Percentiles rank a stretch among this genome's conserved stretches.
phyloP scores from a whole-genome alignment of 2,888 invertebrate species.

The Acanthococcus lagerstroemiae region DNA sequence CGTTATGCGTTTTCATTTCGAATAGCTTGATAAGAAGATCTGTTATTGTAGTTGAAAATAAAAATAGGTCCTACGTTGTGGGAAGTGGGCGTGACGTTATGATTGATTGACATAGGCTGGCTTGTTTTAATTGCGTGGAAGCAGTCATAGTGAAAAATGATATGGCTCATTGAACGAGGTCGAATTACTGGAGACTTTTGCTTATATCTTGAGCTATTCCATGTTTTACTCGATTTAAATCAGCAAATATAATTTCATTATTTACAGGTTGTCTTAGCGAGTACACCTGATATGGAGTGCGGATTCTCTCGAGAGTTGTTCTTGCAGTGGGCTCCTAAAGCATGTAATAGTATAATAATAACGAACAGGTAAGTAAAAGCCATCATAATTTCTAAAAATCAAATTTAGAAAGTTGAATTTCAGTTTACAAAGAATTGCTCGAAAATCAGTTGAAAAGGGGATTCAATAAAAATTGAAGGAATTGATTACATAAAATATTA shows the following conservation, averaged over 20 bases:
- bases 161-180: background rate
- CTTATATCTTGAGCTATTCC: too few relatives aligned
- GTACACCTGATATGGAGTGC: conserved; percentile 86
- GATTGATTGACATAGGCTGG: too few relatives aligned
- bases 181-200: background rate
- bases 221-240: too few relatives aligned
- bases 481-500: too few relatives aligned
- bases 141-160: background rate
- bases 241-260: background rate
- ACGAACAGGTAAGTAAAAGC: conserved; percentile 57
- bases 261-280: conserved; percentile 77
- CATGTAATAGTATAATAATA: conserved; percentile 87
- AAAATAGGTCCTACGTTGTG: too few relatives aligned
- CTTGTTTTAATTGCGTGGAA: background rate
- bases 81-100: too few relatives aligned
- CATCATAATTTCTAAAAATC: background rate
- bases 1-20: too few relatives aligned
- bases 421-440: background rate
- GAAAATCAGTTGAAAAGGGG: background rate
- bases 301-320: conserved; percentile 93
- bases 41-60: too few relatives aligned
- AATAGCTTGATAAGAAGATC: too few relatives aligned
- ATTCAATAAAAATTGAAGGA: background rate
- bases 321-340: conserved; percentile 82
- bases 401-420: background rate